Evolutionary conservation across 2,113 vertebrate genomes (phyloP).

Genomic region (Zosterops japonicus): DNA sequence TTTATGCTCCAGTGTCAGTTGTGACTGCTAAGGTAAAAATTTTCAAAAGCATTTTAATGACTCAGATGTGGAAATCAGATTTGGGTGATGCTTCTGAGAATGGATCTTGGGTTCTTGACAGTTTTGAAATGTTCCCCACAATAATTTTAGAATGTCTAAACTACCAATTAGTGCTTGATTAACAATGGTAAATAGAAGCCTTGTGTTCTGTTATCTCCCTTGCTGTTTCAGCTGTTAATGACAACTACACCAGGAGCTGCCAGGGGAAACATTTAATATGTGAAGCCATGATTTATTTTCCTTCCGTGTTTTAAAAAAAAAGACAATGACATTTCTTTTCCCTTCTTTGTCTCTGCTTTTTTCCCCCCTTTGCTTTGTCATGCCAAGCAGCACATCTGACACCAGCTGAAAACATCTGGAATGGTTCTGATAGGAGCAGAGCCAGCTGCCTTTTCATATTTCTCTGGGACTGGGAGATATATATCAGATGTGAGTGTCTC

Average conservation of each 20-base stretch:
- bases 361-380: neutral
- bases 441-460: constrained; percentile 59
- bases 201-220: neutral
- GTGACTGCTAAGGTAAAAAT: neutral
- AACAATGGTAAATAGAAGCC: constrained; percentile 44
- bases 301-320: neutral
- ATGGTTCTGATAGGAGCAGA: constrained; percentile 49
- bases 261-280: constrained; percentile 30
- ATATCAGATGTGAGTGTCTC: constrained; percentile 49
- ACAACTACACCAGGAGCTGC: neutral
- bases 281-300: neutral
- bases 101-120: neutral
- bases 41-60: neutral
- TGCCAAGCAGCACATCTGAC: constrained; percentile 24
- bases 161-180: constrained; percentile 48
- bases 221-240: constrained; percentile 42
- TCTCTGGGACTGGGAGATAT: constrained; percentile 15
- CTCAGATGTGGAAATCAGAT: neutral
- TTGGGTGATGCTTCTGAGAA: constrained; percentile 14
- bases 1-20: neutral
- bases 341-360: neutral
- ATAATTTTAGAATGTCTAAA: constrained; percentile 50
- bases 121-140: constrained; percentile 23
- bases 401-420: constrained; percentile 69
- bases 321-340: neutral